Base-by-base conservation (phyloP, 2,797 vertebrate genomes). In the Petrocephalus schoutedeni region DNA sequence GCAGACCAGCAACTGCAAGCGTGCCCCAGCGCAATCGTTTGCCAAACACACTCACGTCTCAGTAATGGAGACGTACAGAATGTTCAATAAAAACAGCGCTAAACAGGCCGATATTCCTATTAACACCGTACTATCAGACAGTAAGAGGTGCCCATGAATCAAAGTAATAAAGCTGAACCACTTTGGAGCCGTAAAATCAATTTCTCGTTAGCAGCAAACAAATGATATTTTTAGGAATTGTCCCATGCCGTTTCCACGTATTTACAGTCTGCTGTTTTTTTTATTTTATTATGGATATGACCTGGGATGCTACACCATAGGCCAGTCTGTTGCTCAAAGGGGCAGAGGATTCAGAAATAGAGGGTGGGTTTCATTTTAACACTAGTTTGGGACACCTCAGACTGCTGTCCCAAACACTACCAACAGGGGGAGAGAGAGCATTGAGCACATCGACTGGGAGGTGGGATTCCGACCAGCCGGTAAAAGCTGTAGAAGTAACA, bases 1-100 rank as follows among this genome's bases (percentile, higher is more conserved):
- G 14, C 57, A 88, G 67, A 87, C 54, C 74, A 59, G 74, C 51
- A 51, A 87, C 61, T 83, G 85, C 32, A 41, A 86, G 45, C 85
- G 49, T n/a, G 53, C 45, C 36, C 87, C 74, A n/a, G 9, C 16
- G 71, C 12, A 7, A 56, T 58, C 54, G 59, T 82, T 61, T 58
- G 53, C 28, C 54, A 41, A 86, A 56, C 32, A 57, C 54, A 58
- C 54, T 19, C 54, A 12, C 53, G 6, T 56, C n/a, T 58, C 28
- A n/a, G 16, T 36, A 86, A 86, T 59, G 56, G 82, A 86, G 32
- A 59, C 41, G 59, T 67, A 61, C 59, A 64, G 85, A 61, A 86
- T 67, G 49, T 45, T 64, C 57, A 64, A 86, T 64, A 45, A 64
- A 67, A 41, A 86, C 41, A 6, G 21, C 23, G 36, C 58, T 21